Base-by-base conservation (phyloP, 2,113 vertebrate species). In the Hippocampus zosterae region DNA sequence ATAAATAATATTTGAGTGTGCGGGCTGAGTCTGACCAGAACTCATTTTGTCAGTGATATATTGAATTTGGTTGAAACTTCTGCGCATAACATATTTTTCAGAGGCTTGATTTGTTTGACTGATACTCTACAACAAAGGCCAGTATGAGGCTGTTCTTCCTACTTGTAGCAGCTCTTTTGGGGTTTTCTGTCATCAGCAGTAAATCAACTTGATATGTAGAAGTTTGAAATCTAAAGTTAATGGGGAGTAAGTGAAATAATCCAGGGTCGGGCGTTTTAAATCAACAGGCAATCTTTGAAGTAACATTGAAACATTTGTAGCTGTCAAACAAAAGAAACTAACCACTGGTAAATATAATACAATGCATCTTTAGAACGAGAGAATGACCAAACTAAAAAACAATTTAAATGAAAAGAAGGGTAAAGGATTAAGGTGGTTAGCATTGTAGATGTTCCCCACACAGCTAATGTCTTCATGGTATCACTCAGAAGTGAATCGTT, bases 11-110 rank as follows among this genome's bases (percentile, higher is more conserved):
- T 25, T n/a, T 29, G 19, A 37, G 25, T 29, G 48, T 67, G 46
- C 65, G 37, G 27, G 68, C 42, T 68, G 52, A 53, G 21, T 81
- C 12, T 70, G 60, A 46, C 56, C 48, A 56, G 44, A 67, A 61
- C 46, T 70, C 77, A 77, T 64, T 73, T 67, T 70, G 57, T 57
- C 65, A 52, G 57, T 46, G 25, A 48, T 55, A 16, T n/a, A 65
- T 60, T 75, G 64, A 72, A 72, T 65, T 67, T 68, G 65, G 57
- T 67, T 75, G 77, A 71, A 59, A 37, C 52, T 65, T 23, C 63
- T 67, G 74, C 71, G 79, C 73, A 44, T 71, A 29, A 67, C 57
- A 63, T 68, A 77, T 69, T 67, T 73, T 46, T 40, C 59, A 12
- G 56, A 48, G 23, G 13, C 60, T 56, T 68, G 69, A 75, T 75